These are phyloP conservation scores for Argya squamiceps DNA, from an alignment of 2,797 vertebrate genomes.

Conservation along the genomic window DNA sequence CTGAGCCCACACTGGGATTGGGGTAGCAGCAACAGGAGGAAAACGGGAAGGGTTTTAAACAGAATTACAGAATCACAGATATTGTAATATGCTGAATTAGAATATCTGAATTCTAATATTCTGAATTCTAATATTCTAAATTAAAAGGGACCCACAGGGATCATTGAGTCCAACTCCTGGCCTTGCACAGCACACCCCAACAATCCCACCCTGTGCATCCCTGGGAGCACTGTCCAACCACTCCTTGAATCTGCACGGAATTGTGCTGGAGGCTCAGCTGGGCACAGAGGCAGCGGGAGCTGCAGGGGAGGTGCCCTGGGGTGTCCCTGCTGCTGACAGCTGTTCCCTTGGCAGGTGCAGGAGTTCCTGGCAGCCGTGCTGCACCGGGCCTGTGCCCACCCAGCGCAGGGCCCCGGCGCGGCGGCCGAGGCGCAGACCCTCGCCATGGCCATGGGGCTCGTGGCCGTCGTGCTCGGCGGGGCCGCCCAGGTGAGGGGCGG, in stretches of 20 bases:
- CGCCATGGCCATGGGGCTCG: conserved; percentile 90
- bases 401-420: conserved; percentile 59
- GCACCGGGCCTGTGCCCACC: conserved; percentile 81
- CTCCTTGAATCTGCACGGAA: fast-evolving
- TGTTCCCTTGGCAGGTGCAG: conserved; percentile 80
- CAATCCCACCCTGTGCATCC: not conserved
- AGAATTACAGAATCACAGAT: not conserved
- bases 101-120: no score
- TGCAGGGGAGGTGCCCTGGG: fast-evolving
- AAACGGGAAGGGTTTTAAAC: not conserved
- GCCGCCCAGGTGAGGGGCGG: conserved; percentile 81
- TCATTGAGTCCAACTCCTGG: not conserved
- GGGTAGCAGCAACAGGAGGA: not conserved
- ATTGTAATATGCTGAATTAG: no score
- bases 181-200: not conserved
- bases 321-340: not conserved
- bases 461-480: conserved; percentile 87
- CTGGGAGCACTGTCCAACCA: fast-evolving
- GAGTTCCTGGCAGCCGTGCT: conserved; percentile 85
- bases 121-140: no score
- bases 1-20: not conserved
- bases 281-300: fast-evolving
- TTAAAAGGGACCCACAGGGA: not conserved
- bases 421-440: conserved; percentile 86
- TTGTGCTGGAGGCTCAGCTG: fast-evolving